These are phyloP conservation scores for Scrobipalpa costella DNA, from an alignment of 2,888 invertebrate species.

Conservation along the genomic window DNA sequence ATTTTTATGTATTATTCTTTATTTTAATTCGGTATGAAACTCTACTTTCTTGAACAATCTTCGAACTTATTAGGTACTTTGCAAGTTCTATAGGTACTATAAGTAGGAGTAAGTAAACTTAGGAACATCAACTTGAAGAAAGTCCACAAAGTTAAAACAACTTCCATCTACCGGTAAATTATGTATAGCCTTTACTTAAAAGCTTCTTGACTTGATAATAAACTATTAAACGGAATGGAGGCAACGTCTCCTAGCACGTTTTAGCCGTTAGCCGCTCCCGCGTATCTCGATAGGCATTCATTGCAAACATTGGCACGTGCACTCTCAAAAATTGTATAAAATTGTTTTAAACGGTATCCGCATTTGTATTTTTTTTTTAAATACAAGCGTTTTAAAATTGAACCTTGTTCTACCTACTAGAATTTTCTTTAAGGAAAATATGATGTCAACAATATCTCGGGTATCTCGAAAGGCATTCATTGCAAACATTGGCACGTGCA, in stretches of 20 bases:
- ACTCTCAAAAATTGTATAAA: constrained; percentile 59
- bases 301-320: constrained; percentile 57
- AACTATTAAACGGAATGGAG: constrained; percentile 7
- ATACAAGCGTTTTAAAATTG: no score
- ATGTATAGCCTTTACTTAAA: background rate
- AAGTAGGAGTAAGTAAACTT: background rate
- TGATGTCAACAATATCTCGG: no score
- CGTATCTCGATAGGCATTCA: constrained; percentile 43
- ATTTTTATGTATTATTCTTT: background rate
- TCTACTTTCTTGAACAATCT: no score
- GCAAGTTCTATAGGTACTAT: background rate
- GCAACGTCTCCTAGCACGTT: constrained; percentile 43
- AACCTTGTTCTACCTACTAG: no score
- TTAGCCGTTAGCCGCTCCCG: constrained; percentile 42
- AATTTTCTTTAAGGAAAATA: no score
- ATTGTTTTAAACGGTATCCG: no score
- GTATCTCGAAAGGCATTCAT: no score
- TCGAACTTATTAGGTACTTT: background rate
- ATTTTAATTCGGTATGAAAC: background rate
- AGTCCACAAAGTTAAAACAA: constrained; percentile 6
- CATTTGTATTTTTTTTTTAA: no score
- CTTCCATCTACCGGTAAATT: background rate
- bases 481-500: no score
- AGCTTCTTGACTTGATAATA: background rate
- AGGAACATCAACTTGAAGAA: background rate